Conservation (phyloP, 2,113 vertebrate species). For the Regulus satrapa region DNA sequence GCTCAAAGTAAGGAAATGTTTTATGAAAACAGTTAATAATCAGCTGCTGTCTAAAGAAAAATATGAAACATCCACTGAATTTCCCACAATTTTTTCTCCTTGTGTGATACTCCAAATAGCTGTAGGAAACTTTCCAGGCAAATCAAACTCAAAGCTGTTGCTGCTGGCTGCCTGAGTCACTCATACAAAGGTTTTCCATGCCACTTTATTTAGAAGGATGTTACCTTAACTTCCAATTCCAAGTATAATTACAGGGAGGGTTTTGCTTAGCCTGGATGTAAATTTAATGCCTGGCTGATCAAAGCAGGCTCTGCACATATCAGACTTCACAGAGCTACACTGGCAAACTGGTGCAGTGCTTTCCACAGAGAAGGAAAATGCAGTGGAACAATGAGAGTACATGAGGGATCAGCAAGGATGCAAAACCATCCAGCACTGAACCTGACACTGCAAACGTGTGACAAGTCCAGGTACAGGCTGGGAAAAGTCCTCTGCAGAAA, state of each 20-base stretch:
- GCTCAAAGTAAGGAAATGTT: not conserved
- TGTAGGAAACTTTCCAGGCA: not conserved
- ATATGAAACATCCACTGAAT: not conserved
- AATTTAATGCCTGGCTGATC: not conserved
- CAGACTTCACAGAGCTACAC: not conserved
- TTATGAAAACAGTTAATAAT: not conserved
- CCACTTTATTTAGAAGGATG: not conserved
- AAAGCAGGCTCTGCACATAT: not conserved
- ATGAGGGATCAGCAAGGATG: not conserved
- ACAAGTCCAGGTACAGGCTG: not conserved
- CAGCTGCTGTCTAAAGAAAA: not conserved
- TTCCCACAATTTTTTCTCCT: not conserved
- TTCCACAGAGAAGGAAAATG: not conserved
- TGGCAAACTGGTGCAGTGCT: not conserved
- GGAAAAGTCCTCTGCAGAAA: not conserved
- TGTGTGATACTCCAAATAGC: not conserved
- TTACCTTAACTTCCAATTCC: not conserved
- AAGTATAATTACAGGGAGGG: not conserved
- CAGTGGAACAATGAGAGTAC: not conserved
- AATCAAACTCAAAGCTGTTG: conserved; percentile 6
- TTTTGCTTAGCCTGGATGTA: not conserved
- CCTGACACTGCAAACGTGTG: not conserved
- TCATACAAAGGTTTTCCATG: not conserved
- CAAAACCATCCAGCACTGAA: not conserved
- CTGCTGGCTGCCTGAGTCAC: not conserved